Base-by-base conservation (phyloP, 2,113 vertebrate genomes). In the Felis chaus region DNA sequence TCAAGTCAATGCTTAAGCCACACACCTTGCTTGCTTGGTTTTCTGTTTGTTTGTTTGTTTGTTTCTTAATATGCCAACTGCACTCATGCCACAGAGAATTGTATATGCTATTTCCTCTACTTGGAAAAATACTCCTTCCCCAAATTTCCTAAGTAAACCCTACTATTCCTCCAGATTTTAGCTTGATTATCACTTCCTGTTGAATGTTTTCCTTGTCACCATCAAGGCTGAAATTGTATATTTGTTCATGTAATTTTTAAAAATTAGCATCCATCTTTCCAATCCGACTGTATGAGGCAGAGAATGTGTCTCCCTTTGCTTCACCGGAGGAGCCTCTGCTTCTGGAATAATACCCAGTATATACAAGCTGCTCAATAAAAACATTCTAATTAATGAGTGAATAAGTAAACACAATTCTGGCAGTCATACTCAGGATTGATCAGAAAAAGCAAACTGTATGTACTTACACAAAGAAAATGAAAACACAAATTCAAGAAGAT, bases 1-100 rank as follows among this genome's bases (percentile, higher is more conserved):
- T 89, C 39, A 94, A 71, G 65, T 78, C n/a, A 76, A 31, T 85
- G 21, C 19, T 69, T 89, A 96, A 97, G 50, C 9, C n/a, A 80
- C 71, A 74, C 8, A 65, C 36, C 27, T 92, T 85, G 86, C 18
- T 50, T 91, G 74, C 33, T 57, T 13, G 45, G 4, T 45, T 74
- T 73, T 4, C 7, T 84, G 8, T 45, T 81, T 80, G 4, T 55
- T 57, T 89, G 41, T 41, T 6, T 41, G 4, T 55, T 66, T 89
- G 41, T 41, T 5, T n/a, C 4, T 25, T 2, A 71, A 57, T 53
- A 81, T 57, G 11, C 48, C 53, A 89, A 69, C 29, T 69, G 6
- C 29, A n/a, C 2, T 50, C 81, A 33, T 0, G 92, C 23, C 53
- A 94, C 69, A 68, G 15, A 90, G 11, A 73, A 61, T 27, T 83